Conservation (phyloP, 2,888 invertebrate species). For the Caenorhabditis sp. region DNA sequence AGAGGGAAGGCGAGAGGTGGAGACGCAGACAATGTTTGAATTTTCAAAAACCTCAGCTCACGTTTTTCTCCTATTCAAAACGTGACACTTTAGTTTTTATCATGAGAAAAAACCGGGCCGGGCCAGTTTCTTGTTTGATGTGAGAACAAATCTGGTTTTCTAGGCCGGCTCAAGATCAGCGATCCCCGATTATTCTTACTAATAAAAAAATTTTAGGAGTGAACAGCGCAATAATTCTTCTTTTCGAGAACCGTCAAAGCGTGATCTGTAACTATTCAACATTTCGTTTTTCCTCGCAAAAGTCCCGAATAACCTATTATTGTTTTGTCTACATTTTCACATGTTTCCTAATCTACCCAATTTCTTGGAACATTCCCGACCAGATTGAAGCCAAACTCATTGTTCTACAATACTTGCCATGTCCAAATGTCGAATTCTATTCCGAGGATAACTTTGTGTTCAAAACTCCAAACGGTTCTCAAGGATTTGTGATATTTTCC, state of each 20-base stretch:
- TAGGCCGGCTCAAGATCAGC: too few species aligned
- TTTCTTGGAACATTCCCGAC: not conserved
- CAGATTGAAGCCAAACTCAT: not conserved
- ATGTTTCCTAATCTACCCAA: not conserved
- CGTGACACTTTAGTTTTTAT: too few species aligned
- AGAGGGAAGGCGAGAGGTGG: too few species aligned
- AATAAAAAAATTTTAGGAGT: not conserved
- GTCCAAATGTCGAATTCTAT: not conserved
- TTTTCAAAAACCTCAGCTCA: too few species aligned
- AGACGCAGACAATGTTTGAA: too few species aligned
- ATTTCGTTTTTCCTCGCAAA: not conserved
- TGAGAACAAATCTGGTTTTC: too few species aligned
- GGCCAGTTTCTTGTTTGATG: too few species aligned
- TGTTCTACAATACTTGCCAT: not conserved
- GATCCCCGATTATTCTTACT: too few species aligned
- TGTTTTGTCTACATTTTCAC: not conserved
- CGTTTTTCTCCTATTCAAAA: too few species aligned
- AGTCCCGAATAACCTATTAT: not conserved
- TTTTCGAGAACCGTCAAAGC: not conserved
- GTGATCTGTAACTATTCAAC: not conserved
- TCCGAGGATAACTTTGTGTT: not conserved
- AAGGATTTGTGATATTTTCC: not conserved
- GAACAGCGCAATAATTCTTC: not conserved
- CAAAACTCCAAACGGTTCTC: not conserved
- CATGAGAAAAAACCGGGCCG: too few species aligned